Conservation (phyloP, 1,140 invertebrate genomes). For the Batillaria attramentaria region DNA sequence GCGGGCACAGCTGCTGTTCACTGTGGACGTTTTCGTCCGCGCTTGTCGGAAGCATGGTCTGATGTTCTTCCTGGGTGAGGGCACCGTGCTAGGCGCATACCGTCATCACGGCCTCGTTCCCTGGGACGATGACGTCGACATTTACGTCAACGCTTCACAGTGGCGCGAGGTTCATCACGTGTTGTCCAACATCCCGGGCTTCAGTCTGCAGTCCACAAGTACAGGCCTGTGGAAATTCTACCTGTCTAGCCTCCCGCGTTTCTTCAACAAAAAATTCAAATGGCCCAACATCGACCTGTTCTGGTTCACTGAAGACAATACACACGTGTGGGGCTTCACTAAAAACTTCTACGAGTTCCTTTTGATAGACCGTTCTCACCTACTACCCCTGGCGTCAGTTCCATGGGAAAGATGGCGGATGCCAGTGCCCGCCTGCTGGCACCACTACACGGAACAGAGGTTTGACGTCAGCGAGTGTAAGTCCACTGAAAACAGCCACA, state of each 20-base stretch:
- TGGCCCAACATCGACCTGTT: slow-evolving; percentile 68
- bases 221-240: slow-evolving; percentile 59
- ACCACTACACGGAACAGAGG: slow-evolving; percentile 35
- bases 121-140: slow-evolving; percentile 66
- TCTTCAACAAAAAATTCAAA: slow-evolving; percentile 40
- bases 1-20: slow-evolving; percentile 35
- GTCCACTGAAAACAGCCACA: slow-evolving; percentile 47
- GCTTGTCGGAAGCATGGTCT: slow-evolving; percentile 46
- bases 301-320: slow-evolving; percentile 60
- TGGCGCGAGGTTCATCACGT: slow-evolving; percentile 39
- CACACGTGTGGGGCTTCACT: slow-evolving; percentile 60
- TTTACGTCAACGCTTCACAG: slow-evolving; percentile 50
- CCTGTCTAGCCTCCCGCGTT: slow-evolving; percentile 32
- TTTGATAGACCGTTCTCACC: slow-evolving; percentile 45
- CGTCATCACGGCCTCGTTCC: slow-evolving; percentile 60
- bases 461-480: slow-evolving; percentile 45
- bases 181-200: slow-evolving; percentile 36
- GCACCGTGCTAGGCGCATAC: slow-evolving; percentile 55
- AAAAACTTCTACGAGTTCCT: slow-evolving; percentile 43
- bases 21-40: slow-evolving; percentile 38
- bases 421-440: slow-evolving; percentile 48
- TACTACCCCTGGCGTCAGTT: slow-evolving; percentile 55
- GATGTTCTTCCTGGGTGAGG: slow-evolving; percentile 57
- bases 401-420: slow-evolving; percentile 51
- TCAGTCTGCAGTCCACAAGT: slow-evolving; percentile 33